Conservation (phyloP, 2,113 vertebrate genomes). For the Azemiops feae region DNA sequence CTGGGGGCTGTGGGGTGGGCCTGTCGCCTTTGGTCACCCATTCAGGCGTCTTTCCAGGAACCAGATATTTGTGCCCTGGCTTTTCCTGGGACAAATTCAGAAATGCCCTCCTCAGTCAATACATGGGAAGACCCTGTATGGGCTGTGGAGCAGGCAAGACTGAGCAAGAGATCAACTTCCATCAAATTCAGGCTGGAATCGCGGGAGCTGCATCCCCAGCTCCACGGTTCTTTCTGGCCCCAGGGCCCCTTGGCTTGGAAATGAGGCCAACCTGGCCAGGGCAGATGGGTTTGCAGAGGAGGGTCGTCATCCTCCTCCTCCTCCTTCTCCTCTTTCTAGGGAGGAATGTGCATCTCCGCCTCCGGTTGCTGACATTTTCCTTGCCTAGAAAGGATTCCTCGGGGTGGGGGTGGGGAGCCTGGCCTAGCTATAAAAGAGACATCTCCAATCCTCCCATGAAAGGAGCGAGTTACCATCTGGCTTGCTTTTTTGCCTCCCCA, state of each 20-base stretch:
- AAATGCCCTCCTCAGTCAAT: background rate
- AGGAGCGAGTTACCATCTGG: background rate
- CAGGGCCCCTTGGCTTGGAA: background rate
- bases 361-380: background rate
- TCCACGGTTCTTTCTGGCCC: background rate
- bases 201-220: background rate
- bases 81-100: background rate
- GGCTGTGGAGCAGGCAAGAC: background rate
- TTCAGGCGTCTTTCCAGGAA: background rate
- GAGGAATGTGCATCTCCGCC: background rate
- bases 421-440: background rate
- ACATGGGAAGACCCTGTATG: background rate
- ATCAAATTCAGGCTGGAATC: background rate
- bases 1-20: background rate
- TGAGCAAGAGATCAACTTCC: background rate
- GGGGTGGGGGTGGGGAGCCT: background rate
- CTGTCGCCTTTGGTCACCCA: background rate
- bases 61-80: background rate
- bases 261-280: background rate
- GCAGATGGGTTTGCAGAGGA: background rate
- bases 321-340: background rate
- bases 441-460: conserved; percentile 5
- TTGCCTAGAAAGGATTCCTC: background rate
- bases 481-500: background rate
- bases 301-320: background rate